Conservation (phyloP, 2,113 vertebrate genomes). For the Lepus timidus region DNA sequence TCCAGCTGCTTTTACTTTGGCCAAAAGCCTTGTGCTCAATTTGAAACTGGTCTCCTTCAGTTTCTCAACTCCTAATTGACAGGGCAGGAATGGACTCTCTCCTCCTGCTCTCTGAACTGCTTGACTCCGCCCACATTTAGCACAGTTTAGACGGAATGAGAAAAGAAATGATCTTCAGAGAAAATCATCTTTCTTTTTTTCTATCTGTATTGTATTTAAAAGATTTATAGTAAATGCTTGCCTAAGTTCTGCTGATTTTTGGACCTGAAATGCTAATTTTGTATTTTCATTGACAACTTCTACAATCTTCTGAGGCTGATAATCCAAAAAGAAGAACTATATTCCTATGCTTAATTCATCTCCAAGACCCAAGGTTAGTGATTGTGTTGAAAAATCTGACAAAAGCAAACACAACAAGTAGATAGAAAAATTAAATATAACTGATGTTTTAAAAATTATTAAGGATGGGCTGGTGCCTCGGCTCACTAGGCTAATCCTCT, state of each 20-base stretch:
- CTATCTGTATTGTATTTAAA: conserved; percentile 6
- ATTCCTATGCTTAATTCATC: conserved; percentile 1
- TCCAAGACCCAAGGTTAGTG: not conserved
- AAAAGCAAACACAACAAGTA: not conserved
- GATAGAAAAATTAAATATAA: not conserved
- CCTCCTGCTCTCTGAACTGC: not conserved
- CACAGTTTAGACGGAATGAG: not conserved
- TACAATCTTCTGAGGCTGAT: not conserved
- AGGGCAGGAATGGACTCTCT: not conserved
- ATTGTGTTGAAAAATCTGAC: conserved; percentile 22
- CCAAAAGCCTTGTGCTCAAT: not conserved
- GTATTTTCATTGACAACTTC: not conserved
- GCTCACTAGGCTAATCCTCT: too few relatives aligned
- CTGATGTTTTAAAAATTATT: not conserved
- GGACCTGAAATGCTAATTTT: not conserved
- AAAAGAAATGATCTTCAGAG: not conserved
- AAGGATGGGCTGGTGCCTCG: too few relatives aligned
- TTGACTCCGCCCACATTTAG: not conserved
- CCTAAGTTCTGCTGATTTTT: conserved; percentile 1
- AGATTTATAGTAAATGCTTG: not conserved
- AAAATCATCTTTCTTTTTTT: not conserved
- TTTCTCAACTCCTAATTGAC: not conserved
- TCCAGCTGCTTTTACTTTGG: conserved; percentile 38
- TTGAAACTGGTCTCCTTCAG: conserved; percentile 37
- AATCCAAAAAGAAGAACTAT: not conserved